These are phyloP conservation scores for Daubentonia madagascariensis DNA, from an alignment of 2,113 vertebrate genomes.

Conservation along the genomic window DNA sequence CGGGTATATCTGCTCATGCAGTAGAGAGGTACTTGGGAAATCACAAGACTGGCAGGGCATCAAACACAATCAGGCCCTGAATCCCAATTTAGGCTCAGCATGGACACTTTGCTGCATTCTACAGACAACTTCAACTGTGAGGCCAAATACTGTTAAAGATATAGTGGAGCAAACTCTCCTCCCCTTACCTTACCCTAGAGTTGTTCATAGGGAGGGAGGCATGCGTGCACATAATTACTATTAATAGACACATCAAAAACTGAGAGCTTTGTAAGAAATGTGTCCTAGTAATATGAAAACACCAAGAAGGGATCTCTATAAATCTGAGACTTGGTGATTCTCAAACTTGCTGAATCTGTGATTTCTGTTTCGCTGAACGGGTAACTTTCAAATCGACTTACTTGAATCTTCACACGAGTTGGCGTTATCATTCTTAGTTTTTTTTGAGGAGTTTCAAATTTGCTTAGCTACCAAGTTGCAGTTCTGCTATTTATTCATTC, in stretches of 20 bases:
- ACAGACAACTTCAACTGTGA: not conserved
- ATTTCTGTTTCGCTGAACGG: not conserved
- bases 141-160: not conserved
- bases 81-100: not conserved
- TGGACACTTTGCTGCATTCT: not conserved
- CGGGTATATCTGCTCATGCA: not conserved
- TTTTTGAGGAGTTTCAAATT: not conserved
- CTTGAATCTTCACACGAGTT: not conserved
- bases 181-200: not conserved
- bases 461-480: slow-evolving; percentile 18
- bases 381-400: not conserved
- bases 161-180: not conserved
- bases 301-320: not conserved
- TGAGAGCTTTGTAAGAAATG: not conserved
- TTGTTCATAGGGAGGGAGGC: not conserved
- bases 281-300: not conserved
- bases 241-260: not conserved
- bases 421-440: not conserved
- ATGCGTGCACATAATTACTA: not conserved
- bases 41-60: not conserved
- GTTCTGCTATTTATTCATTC: slow-evolving; percentile 29
- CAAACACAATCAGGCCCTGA: not conserved
- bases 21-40: not conserved
- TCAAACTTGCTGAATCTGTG: not conserved
- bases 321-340: not conserved